phyloP scores from a whole-genome alignment of 2,113 vertebrate genomes.

The Grantiella picta region DNA sequence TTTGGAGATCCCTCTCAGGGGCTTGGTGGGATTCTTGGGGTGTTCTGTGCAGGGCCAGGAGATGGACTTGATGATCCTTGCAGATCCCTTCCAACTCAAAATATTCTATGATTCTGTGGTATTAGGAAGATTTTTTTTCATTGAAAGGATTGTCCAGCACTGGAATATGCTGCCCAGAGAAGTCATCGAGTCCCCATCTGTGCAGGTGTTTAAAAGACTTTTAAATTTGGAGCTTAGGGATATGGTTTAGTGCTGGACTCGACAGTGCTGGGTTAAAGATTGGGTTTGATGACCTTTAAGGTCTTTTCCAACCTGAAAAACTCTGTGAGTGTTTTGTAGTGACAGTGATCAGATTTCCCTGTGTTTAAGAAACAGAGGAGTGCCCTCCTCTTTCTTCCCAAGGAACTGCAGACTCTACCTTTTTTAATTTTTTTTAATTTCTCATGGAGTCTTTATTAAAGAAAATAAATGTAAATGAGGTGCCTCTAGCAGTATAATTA shows the following conservation, averaged over 20 bases:
- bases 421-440: background rate
- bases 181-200: background rate
- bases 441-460: slow-evolving; percentile 62
- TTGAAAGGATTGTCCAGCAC: background rate
- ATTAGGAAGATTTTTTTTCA: background rate
- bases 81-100: background rate
- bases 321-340: background rate
- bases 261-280: background rate
- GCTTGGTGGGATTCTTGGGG: background rate
- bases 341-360: background rate
- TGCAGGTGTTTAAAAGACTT: background rate
- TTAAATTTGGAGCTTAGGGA: background rate
- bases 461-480: slow-evolving; percentile 74
- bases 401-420: slow-evolving; percentile 30
- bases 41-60: background rate
- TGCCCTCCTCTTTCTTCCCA: background rate
- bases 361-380: background rate
- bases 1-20: background rate
- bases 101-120: background rate
- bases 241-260: background rate
- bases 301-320: background rate
- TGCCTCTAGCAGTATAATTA: slow-evolving; percentile 76
- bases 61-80: too few species aligned
- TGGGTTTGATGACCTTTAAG: background rate
- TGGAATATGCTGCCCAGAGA: background rate